Evolutionary conservation across 2,113 vertebrate genomes (phyloP).

Genomic region (Ailuropoda melanoleuca): DNA sequence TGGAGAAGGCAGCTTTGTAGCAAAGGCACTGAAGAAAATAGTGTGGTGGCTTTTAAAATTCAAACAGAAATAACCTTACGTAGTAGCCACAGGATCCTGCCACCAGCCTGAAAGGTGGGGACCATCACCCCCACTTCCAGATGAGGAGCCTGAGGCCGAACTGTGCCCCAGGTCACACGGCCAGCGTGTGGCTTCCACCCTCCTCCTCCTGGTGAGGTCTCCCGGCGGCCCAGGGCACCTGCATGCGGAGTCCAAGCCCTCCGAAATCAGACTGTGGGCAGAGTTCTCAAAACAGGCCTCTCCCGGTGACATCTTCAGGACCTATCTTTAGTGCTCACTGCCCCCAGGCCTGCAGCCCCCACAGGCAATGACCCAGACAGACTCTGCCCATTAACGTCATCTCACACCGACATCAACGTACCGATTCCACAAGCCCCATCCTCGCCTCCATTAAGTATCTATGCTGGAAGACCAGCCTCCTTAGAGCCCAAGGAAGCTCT

Average conservation of each 20-base stretch:
- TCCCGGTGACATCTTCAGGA: background rate
- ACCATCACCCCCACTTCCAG: no score
- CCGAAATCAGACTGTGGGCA: background rate
- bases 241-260: background rate
- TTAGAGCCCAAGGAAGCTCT: background rate
- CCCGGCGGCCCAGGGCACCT: background rate
- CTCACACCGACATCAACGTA: accelerated
- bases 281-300: background rate
- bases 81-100: background rate
- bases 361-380: background rate
- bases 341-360: background rate
- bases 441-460: background rate
- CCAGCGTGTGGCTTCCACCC: background rate
- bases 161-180: background rate
- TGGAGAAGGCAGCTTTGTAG: background rate
- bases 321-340: background rate
- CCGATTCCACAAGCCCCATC: background rate
- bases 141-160: background rate
- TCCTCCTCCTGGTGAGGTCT: background rate
- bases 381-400: background rate
- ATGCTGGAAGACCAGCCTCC: accelerated
- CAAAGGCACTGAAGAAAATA: background rate
- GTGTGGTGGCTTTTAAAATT: background rate
- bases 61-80: background rate
- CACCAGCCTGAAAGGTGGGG: background rate